These are phyloP conservation scores for Lepus oiostolus DNA, from an alignment of 2,797 vertebrate genomes.

Conservation along the genomic window DNA sequence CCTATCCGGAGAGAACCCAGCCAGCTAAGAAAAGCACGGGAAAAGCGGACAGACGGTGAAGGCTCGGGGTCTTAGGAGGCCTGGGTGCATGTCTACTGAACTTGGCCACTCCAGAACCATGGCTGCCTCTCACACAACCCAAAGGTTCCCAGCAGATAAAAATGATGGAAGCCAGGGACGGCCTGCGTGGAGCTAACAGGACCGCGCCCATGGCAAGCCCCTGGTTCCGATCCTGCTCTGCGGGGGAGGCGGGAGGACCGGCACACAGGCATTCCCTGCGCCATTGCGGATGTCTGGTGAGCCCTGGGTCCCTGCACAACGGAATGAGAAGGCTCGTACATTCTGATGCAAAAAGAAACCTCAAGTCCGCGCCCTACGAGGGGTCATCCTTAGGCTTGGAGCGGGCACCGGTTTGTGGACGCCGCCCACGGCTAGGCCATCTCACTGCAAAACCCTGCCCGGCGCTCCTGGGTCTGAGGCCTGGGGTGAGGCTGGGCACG, in stretches of 20 bases:
- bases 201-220: fast-evolving
- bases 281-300: background rate
- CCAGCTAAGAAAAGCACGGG: background rate
- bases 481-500: background rate
- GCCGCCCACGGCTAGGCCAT: background rate
- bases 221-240: background rate
- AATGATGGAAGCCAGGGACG: fast-evolving
- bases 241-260: background rate
- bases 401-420: background rate
- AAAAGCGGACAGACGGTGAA: background rate
- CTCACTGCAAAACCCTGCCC: background rate
- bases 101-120: fast-evolving
- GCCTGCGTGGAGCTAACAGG: fast-evolving
- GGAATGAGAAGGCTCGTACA: too few species aligned
- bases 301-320: background rate
- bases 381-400: background rate
- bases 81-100: background rate
- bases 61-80: too few species aligned
- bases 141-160: fast-evolving
- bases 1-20: background rate
- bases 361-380: too few species aligned
- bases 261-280: background rate
- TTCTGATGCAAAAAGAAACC: background rate
- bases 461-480: too few species aligned
- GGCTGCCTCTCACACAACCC: background rate